Percentiles rank a stretch among this genome's conserved stretches.
phyloP scores from a whole-genome alignment of 2,113 vertebrate species.

The Phalacrocorax pelagicus region DNA sequence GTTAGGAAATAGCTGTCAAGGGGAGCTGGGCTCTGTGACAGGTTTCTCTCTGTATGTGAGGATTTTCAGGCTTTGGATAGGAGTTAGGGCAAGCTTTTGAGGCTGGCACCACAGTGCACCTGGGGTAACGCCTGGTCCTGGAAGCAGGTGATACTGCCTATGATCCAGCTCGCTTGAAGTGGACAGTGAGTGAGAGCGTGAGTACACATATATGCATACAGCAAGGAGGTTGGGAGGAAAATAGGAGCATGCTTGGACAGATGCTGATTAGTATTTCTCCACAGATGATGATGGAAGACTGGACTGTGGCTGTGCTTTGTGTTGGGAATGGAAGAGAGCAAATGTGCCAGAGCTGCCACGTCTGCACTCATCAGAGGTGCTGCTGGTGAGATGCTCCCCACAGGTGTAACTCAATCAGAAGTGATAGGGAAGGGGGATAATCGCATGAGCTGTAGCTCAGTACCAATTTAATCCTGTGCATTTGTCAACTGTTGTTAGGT shows the following conservation, averaged over 20 bases:
- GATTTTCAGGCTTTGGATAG: neutral
- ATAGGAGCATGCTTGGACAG: neutral
- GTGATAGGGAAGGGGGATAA: neutral
- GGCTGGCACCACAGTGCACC: neutral
- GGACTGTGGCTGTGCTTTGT: neutral
- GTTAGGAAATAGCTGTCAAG: neutral
- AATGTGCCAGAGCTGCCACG: neutral
- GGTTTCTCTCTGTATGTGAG: rapidly evolving
- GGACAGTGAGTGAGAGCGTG: neutral
- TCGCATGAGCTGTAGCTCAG: neutral
- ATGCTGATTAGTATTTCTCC: neutral
- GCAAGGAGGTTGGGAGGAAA: neutral
- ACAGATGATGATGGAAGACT: neutral
- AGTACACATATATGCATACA: neutral
- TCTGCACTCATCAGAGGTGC: neutral
- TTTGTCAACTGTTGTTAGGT: slow-evolving; percentile 10
- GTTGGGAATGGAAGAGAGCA: neutral
- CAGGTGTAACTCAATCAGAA: neutral
- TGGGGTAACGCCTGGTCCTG: neutral
- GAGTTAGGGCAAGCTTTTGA: neutral
- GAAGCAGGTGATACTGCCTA: neutral
- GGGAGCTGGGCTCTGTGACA: neutral
- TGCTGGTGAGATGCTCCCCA: neutral
- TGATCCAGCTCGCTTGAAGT: neutral
- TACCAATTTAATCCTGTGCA: neutral